phyloP scores from a whole-genome alignment of 2,797 vertebrate species.

The Argyrosomus regius region DNA sequence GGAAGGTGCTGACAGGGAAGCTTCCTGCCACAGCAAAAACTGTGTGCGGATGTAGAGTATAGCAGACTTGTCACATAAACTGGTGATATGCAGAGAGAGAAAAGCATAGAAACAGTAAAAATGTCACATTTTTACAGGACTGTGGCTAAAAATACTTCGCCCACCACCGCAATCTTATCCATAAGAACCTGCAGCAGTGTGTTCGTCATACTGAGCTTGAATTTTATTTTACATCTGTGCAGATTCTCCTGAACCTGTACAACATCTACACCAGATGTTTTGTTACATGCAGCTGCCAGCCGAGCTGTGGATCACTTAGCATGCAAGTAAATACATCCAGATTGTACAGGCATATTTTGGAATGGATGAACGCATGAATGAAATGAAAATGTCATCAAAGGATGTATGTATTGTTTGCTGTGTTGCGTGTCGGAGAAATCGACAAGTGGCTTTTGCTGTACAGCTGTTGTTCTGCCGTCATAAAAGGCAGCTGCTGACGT shows the following conservation, averaged over 20 bases:
- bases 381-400: slow-evolving; percentile 40
- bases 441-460: neutral
- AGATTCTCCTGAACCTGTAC: slow-evolving; percentile 8
- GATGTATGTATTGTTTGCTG: slow-evolving; percentile 1
- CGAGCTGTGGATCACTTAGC: slow-evolving; percentile 35
- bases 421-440: neutral
- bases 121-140: too few relatives aligned
- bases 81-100: neutral
- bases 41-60: neutral
- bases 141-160: neutral
- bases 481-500: neutral
- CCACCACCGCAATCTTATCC: neutral
- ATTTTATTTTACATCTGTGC: neutral
- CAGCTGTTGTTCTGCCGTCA: slow-evolving; percentile 2
- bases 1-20: neutral
- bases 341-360: slow-evolving; percentile 54
- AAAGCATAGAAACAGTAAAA: too few relatives aligned
- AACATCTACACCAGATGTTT: slow-evolving; percentile 53
- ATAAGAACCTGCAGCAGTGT: neutral
- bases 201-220: slow-evolving; percentile 11
- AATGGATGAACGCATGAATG: slow-evolving; percentile 42
- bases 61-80: neutral
- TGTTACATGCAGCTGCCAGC: slow-evolving; percentile 57
- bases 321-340: slow-evolving; percentile 60
- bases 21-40: neutral